Conservation (phyloP, 1,140 invertebrate species). For the Nebria ingens region DNA sequence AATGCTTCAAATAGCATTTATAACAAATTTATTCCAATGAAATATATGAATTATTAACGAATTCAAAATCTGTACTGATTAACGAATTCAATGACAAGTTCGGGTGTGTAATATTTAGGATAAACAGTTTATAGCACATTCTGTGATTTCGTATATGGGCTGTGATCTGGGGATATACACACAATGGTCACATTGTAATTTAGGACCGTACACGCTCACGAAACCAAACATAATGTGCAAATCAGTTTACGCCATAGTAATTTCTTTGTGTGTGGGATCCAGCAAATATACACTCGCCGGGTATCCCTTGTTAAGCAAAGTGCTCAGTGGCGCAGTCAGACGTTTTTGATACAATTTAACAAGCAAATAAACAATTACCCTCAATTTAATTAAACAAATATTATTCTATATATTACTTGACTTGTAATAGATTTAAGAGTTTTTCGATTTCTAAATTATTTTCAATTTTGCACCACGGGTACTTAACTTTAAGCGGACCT, state of each 20-base stretch:
- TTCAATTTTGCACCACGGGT: no score
- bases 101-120: not conserved
- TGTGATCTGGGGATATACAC: not conserved
- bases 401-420: no score
- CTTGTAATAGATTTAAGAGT: no score
- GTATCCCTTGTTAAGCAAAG: not conserved
- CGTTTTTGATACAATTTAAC: slow-evolving; percentile 4
- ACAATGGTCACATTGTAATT: not conserved
- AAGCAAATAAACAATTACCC: slow-evolving; percentile 4
- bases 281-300: not conserved
- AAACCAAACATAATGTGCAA: slow-evolving; percentile 9
- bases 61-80: no score
- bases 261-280: not conserved
- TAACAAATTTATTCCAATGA: no score
- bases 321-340: slow-evolving; percentile 1
- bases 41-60: no score
- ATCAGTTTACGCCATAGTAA: slow-evolving; percentile 5
- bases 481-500: no score
- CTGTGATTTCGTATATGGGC: not conserved
- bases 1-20: no score
- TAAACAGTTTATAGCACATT: slow-evolving; percentile 1
- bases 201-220: not conserved
- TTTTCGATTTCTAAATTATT: no score
- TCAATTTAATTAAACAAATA: no score
- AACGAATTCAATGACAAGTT: not conserved